These are phyloP conservation scores for Phalacrocorax aristotelis DNA, from an alignment of 2,113 vertebrate genomes.

Conservation along the genomic window DNA sequence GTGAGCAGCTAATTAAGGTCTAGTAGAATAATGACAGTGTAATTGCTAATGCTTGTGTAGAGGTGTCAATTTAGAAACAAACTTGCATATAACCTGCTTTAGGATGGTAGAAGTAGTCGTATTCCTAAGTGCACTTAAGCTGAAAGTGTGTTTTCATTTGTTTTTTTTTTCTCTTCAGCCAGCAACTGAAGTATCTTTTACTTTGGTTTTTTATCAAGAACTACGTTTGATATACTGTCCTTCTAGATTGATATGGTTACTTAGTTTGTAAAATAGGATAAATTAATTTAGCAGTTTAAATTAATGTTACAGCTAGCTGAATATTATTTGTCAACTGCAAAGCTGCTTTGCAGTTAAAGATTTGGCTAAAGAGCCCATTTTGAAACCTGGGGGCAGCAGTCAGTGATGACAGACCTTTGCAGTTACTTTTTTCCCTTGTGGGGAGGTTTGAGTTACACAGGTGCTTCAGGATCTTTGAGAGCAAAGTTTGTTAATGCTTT, in stretches of 20 bases:
- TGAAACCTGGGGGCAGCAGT: not conserved
- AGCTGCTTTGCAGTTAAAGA: not conserved
- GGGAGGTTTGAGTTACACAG: not conserved
- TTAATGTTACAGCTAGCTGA: not conserved
- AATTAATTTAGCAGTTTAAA: not conserved
- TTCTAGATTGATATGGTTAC: not conserved
- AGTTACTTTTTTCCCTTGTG: not conserved
- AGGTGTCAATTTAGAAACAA: conserved; percentile 46
- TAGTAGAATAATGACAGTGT: conserved; percentile 33
- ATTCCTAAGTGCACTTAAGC: not conserved
- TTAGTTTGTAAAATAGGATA: not conserved
- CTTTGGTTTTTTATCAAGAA: not conserved
- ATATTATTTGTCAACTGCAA: not conserved
- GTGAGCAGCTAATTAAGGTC: conserved; percentile 58
- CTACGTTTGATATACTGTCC: not conserved
- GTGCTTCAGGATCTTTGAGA: not conserved
- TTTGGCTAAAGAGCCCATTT: not conserved
- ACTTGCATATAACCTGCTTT: not conserved
- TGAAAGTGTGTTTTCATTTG: not conserved
- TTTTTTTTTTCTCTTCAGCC: not conserved
- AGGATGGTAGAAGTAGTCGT: not conserved
- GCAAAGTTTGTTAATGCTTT: not conserved
- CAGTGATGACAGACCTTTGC: not conserved
- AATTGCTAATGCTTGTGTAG: conserved; percentile 47
- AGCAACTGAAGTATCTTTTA: not conserved